A percentile compares a stretch with the other conserved stretches of the same genome.
These are phyloP conservation scores for Myripristis jacobus DNA, from an alignment of 2,797 vertebrate species.

Conservation along the genomic window DNA sequence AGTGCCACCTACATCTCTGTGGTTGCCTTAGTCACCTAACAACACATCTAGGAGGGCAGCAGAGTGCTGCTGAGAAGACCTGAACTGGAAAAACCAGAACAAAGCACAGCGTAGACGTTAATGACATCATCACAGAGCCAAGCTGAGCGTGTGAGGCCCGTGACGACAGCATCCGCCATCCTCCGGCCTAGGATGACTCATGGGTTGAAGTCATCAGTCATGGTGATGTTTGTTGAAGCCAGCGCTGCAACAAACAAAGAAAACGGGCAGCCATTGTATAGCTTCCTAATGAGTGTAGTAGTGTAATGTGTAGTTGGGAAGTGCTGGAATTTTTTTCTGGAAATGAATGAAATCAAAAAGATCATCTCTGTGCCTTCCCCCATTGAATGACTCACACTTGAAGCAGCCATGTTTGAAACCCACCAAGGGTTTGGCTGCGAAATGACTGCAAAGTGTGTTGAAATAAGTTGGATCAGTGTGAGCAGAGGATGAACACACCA, in stretches of 20 bases:
- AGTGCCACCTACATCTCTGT: conserved; percentile 68
- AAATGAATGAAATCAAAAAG: conserved; percentile 1
- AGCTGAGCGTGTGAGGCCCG: conserved; percentile 51
- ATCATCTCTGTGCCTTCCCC: background rate
- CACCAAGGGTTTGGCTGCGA: background rate
- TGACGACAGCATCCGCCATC: conserved; percentile 65
- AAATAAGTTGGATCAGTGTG: background rate
- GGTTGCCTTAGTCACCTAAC: conserved; percentile 78
- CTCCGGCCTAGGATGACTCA: conserved; percentile 67
- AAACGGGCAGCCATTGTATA: conserved; percentile 46
- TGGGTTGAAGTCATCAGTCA: too few species aligned
- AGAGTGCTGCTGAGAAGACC: conserved; percentile 33
- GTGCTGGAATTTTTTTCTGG: conserved; percentile 29
- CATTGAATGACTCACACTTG: background rate
- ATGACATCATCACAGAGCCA: conserved; percentile 65
- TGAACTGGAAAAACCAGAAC: conserved; percentile 51
- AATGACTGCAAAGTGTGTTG: background rate
- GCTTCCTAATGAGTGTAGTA: conserved; percentile 36
- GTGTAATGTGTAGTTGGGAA: conserved; percentile 28
- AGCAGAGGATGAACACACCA: background rate
- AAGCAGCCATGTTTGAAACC: conserved; percentile 17
- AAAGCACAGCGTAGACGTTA: conserved; percentile 45
- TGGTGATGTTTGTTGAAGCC: background rate
- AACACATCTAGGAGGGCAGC: conserved; percentile 55
- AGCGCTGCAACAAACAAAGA: conserved; percentile 36